Evolutionary conservation across 1,140 invertebrate species (phyloP).

Genomic region (Eumeta japonica): DNA sequence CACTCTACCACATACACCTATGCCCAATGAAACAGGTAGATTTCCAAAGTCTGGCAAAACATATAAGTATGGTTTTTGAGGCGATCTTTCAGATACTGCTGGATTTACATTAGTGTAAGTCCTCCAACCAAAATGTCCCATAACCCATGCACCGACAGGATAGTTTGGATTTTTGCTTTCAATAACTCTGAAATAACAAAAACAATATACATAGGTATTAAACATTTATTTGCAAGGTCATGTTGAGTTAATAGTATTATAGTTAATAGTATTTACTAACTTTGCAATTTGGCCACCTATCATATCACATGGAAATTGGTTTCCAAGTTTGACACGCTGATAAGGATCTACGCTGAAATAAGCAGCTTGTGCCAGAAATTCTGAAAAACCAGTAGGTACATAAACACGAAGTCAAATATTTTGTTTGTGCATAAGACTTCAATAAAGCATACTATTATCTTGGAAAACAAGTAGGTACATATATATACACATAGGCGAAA

Average conservation of each 20-base stretch:
- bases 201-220: background rate
- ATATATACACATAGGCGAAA: background rate
- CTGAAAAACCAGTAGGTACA: slow-evolving; percentile 21
- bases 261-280: slow-evolving; percentile 11
- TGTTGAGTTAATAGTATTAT: too few relatives aligned
- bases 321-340: slow-evolving; percentile 32
- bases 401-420: too few relatives aligned
- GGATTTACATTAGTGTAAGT: slow-evolving; percentile 38
- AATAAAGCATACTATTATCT: too few relatives aligned
- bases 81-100: slow-evolving; percentile 18
- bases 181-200: slow-evolving; percentile 26
- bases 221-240: background rate
- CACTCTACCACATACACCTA: slow-evolving; percentile 64
- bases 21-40: slow-evolving; percentile 53
- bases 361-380: slow-evolving; percentile 45
- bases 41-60: slow-evolving; percentile 55
- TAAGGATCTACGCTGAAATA: slow-evolving; percentile 54
- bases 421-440: too few relatives aligned
- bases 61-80: slow-evolving; percentile 23
- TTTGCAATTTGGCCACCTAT: slow-evolving; percentile 32
- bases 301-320: slow-evolving; percentile 21
- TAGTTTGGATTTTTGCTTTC: slow-evolving; percentile 53
- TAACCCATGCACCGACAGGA: slow-evolving; percentile 50
- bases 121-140: slow-evolving; percentile 58
- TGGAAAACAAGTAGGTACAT: too few relatives aligned